Conservation (phyloP, 2,113 vertebrate genomes). For the Gila orcuttii region DNA sequence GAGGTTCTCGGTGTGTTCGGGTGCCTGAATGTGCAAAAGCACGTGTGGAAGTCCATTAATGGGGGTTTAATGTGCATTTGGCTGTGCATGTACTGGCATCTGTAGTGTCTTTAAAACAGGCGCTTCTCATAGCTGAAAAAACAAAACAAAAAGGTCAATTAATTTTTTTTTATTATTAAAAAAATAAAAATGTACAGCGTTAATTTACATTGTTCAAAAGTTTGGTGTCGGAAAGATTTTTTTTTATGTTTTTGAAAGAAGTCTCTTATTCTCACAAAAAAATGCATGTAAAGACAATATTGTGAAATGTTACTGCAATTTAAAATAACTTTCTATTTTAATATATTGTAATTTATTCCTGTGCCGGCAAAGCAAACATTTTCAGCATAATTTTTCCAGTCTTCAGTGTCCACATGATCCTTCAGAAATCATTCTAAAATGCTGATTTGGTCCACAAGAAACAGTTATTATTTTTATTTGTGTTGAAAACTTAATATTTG, state of each 20-base stretch:
- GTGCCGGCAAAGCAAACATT: not conserved
- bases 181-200: not conserved
- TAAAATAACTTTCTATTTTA: not conserved
- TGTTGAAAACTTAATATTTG: not conserved
- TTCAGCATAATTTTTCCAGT: not conserved
- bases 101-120: constrained; percentile 82
- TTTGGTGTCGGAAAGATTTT: not conserved
- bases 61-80: constrained; percentile 50
- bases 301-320: not conserved
- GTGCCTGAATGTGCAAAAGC: constrained; percentile 9
- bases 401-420: not conserved
- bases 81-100: constrained; percentile 39
- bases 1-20: constrained; percentile 41
- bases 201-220: not conserved
- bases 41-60: constrained; percentile 10
- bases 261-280: not conserved
- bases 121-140: constrained; percentile 91
- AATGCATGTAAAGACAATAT: no score
- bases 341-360: not conserved
- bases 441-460: not conserved
- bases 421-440: not conserved
- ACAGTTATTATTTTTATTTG: not conserved
- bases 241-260: not conserved
- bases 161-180: not conserved
- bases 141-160: not conserved